Evolutionary conservation across 30 jellyfish, hydroid and myxozoan species (phyloP), one percentile per base, ranked within the genome.

Genomic region (Aurelia aurita): DNA sequence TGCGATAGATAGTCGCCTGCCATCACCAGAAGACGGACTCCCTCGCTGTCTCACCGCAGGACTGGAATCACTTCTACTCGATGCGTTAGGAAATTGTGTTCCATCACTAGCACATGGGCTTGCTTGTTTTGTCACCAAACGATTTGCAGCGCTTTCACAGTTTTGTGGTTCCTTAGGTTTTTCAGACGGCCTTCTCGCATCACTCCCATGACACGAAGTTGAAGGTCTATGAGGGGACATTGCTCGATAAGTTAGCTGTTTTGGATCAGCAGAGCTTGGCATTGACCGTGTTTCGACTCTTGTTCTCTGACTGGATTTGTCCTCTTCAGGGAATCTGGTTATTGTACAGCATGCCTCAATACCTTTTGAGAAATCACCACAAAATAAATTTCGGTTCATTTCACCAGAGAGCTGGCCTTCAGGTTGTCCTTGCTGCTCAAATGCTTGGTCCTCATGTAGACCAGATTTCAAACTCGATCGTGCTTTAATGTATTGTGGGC

Each of bases 271-370:
- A 25, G 32, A 14, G n/a, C 28, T 61, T 12, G 60, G 59, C 14
- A 31, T 14, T 29, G 79, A 65, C 72, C 39, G 83, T 22, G 32
- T 27, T 28, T 80, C 90, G 6, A 64, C 76, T 66, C 65, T 80
- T 0, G 31, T 54, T 59, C 92, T 44, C 23, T 46, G 55, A 13
- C 58, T 15, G 22, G 92, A 35, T 58, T 70, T 70, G 22, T 83
- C 93, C 20, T 83, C 93, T 69, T 83, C 93, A 18, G 87, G 93
- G 46, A 69, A 69, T 22, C 81, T 29, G 19, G 74, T 69, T 46
- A 83, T 83, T 58, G 45, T 59, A 54, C 87, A 83, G 43, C 53
- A 15, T 34, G 74, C 74, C 20, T 39, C 93, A 10, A 69, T 13
- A 5, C 74, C 63, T 0, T 45, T 2, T 20, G 79, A 6, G 13